Evolutionary conservation across 2,113 vertebrate genomes (phyloP).

Genomic region (Cisticola juncidis): DNA sequence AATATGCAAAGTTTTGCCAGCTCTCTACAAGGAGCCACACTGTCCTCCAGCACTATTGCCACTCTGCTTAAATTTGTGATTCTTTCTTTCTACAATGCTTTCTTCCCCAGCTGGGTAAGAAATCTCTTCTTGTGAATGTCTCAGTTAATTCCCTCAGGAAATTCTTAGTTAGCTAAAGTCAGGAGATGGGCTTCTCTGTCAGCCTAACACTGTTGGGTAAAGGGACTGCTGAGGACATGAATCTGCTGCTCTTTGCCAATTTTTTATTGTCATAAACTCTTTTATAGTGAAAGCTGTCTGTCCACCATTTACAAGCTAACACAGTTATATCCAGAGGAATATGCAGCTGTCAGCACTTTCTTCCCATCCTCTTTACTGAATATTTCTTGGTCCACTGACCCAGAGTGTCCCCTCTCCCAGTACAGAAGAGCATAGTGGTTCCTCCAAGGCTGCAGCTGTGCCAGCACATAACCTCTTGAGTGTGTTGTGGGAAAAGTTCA

Average conservation of each 20-base stretch:
- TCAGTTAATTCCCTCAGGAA: neutral
- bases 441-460: neutral
- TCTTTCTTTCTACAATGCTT: neutral
- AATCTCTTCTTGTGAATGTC: neutral
- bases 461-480: neutral
- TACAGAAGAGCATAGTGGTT: neutral
- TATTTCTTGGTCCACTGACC: neutral
- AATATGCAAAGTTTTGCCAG: conserved; percentile 2
- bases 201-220: neutral
- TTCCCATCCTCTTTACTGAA: neutral
- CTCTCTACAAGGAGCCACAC: neutral
- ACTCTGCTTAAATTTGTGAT: neutral
- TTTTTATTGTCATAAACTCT: neutral
- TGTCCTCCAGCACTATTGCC: neutral
- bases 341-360: neutral
- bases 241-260: neutral
- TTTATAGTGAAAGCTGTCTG: neutral
- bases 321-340: neutral
- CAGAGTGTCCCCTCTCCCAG: neutral
- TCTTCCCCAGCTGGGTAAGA: neutral
- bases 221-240: neutral
- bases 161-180: neutral
- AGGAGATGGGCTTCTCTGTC: neutral
- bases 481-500: neutral
- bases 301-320: neutral